phyloP scores from a whole-genome alignment of 2,797 vertebrate species.

The Urocyon cinereoargenteus region DNA sequence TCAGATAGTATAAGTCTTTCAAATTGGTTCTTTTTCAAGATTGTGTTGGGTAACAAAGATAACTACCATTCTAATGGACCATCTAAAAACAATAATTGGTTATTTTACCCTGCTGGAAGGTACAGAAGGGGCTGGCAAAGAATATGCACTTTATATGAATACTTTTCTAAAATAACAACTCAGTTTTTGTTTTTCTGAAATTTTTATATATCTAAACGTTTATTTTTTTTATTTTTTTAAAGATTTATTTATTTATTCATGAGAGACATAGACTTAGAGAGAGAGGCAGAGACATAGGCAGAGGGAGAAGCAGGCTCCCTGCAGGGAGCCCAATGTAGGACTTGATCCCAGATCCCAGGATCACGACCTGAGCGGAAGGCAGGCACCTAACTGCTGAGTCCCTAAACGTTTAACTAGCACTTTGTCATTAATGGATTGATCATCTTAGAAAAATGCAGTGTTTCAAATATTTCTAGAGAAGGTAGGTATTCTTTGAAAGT shows the following conservation, averaged over 20 bases:
- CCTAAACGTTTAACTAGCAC: neutral
- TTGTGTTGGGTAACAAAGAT: neutral
- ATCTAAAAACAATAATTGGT: neutral
- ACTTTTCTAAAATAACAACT: neutral
- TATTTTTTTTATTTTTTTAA: neutral
- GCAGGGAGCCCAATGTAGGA: too few relatives aligned
- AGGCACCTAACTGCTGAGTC: too few relatives aligned
- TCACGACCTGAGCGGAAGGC: too few relatives aligned
- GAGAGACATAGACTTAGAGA: too few relatives aligned
- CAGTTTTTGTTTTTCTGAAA: slow-evolving; percentile 22
- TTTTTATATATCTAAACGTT: neutral
- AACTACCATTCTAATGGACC: neutral
- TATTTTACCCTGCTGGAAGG: neutral
- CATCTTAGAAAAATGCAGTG: neutral
- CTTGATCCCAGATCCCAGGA: too few relatives aligned
- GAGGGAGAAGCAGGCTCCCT: too few relatives aligned
- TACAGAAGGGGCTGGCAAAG: neutral
- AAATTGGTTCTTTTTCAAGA: neutral
- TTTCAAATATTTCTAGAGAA: slow-evolving; percentile 1
- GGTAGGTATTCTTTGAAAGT: neutral
- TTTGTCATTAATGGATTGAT: neutral
- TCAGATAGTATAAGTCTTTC: neutral
- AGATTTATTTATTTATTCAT: too few relatives aligned
- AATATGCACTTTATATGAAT: neutral
- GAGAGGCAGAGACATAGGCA: too few relatives aligned